Conservation (phyloP, 2,113 vertebrate species). For the Zingel zingel region DNA sequence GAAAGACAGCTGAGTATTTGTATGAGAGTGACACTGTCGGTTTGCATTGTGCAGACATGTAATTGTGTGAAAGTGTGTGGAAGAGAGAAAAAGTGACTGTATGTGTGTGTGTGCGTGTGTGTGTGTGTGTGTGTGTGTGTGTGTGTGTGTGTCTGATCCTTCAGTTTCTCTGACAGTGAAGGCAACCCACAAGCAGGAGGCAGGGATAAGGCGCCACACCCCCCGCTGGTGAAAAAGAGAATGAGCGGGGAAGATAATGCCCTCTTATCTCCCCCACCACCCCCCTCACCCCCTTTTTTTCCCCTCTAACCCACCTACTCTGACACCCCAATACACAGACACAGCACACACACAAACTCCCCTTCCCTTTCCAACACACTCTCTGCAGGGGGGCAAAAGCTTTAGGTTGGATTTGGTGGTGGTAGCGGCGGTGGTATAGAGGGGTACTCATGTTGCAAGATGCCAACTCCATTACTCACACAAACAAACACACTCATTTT, state of each 20-base stretch:
- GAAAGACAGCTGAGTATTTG: conserved; percentile 29
- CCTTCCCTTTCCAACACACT: neutral
- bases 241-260: conserved; percentile 78
- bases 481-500: conserved; percentile 46
- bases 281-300: conserved; percentile 31
- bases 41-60: conserved; percentile 21
- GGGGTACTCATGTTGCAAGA: conserved; percentile 18
- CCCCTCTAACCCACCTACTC: conserved; percentile 33
- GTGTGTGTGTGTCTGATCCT: conserved; percentile 42
- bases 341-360: conserved; percentile 21
- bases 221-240: conserved; percentile 75
- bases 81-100: conserved; percentile 37
- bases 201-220: conserved; percentile 69
- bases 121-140: conserved; percentile 27
- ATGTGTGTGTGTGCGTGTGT: conserved; percentile 24
- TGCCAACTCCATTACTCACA: conserved; percentile 35
- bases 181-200: conserved; percentile 69
- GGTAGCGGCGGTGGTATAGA: neutral
- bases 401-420: conserved; percentile 59
- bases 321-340: conserved; percentile 7
- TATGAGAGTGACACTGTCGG: conserved; percentile 13
- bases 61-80: conserved; percentile 40
- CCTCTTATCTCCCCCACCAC: conserved; percentile 65
- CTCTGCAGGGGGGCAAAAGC: conserved; percentile 48
- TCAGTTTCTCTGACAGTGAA: conserved; percentile 70